Percentiles rank a stretch among this genome's conserved stretches.
Evolutionary conservation across 1,140 invertebrate species (phyloP).

Genomic region (Drosophila watanabei): DNA sequence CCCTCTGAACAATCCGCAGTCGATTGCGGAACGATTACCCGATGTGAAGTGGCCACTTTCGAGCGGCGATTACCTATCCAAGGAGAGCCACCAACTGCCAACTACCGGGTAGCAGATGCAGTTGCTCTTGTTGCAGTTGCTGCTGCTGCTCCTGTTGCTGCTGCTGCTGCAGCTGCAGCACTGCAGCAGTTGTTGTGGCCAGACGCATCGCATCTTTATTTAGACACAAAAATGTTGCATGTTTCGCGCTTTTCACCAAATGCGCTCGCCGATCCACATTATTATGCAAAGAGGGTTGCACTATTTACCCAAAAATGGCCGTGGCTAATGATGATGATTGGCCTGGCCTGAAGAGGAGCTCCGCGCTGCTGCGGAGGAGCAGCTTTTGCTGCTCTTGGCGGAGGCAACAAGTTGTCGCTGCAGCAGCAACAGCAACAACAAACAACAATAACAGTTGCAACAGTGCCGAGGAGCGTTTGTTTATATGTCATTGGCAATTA

Average conservation of each 20-base stretch:
- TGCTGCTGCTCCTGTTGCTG: conserved; percentile 12
- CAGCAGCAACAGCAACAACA: neutral
- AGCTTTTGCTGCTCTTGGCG: conserved; percentile 66
- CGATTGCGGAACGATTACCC: conserved; percentile 45
- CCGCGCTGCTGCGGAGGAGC: conserved; percentile 7
- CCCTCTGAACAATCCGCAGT: conserved; percentile 12
- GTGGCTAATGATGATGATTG: conserved; percentile 83
- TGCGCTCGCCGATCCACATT: conserved; percentile 78
- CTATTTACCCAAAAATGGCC: conserved; percentile 84
- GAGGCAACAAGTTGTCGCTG: conserved; percentile 36
- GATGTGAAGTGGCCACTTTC: conserved; percentile 49
- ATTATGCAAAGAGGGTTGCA: conserved; percentile 84
- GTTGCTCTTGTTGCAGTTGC: conserved; percentile 30
- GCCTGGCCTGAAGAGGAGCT: conserved; percentile 37
- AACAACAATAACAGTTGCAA: conserved; percentile 6
- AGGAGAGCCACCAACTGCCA: conserved; percentile 44
- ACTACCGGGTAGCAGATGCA: conserved; percentile 71
- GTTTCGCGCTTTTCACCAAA: conserved; percentile 82
- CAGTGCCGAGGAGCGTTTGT: conserved; percentile 61
- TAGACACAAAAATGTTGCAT: conserved; percentile 83
- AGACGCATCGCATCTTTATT: conserved; percentile 80
- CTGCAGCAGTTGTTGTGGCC: conserved; percentile 49
- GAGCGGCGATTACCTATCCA: conserved; percentile 34
- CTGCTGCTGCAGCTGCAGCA: conserved; percentile 9
- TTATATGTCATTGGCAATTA: conserved; percentile 81